Percentiles rank a stretch among this genome's conserved stretches.
Evolutionary conservation across 1,140 invertebrate species (phyloP).

Genomic region (Pseudoatta argentina): DNA sequence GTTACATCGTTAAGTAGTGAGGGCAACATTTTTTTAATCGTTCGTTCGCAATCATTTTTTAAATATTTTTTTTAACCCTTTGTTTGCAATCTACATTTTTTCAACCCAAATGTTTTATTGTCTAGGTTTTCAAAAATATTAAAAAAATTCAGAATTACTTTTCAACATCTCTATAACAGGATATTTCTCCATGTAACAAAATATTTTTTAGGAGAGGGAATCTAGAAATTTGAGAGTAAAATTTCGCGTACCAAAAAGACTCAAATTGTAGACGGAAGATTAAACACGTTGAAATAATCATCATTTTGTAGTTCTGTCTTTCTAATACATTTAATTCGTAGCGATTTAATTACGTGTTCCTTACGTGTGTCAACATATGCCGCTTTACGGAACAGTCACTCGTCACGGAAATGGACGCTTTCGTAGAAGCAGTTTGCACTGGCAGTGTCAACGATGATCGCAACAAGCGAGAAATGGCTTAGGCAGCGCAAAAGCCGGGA

Average conservation of each 20-base stretch:
- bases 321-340: background rate
- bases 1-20: background rate
- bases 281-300: background rate
- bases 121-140: too few relatives aligned
- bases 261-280: too few relatives aligned
- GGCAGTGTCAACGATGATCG: constrained; percentile 63
- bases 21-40: background rate
- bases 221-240: too few relatives aligned
- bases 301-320: background rate
- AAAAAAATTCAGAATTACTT: too few relatives aligned
- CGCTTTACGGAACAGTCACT: constrained; percentile 30
- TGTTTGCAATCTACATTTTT: too few relatives aligned
- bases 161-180: too few relatives aligned
- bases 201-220: too few relatives aligned
- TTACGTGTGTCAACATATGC: background rate
- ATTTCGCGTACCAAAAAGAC: too few relatives aligned
- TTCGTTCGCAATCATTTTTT: too few relatives aligned
- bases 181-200: too few relatives aligned
- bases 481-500: constrained; percentile 23
- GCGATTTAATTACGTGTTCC: background rate
- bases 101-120: too few relatives aligned
- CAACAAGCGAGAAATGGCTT: constrained; percentile 58
- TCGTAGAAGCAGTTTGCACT: constrained; percentile 57
- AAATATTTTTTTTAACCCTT: too few relatives aligned
- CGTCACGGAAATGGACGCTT: constrained; percentile 24